These are phyloP conservation scores for Bombus difficillimus DNA, from an alignment of 1,140 invertebrate genomes.

Conservation along the genomic window DNA sequence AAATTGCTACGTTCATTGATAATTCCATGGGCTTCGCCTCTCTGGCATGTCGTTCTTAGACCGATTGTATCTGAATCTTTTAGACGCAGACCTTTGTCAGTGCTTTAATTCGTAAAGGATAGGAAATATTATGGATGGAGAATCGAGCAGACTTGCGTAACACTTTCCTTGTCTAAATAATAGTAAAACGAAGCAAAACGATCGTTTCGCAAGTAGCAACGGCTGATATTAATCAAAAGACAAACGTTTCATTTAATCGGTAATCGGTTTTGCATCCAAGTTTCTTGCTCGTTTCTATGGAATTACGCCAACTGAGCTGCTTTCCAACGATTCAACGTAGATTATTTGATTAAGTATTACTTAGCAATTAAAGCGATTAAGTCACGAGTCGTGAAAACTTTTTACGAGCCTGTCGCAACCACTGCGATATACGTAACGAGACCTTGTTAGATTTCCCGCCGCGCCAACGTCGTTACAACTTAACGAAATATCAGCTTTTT, in stretches of 20 bases:
- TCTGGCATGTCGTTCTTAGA: neutral
- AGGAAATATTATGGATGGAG: too few species aligned
- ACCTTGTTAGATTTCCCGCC: neutral
- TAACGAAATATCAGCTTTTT: neutral
- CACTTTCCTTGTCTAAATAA: neutral
- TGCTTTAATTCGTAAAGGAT: too few species aligned
- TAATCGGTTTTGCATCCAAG: neutral
- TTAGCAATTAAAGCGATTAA: slow-evolving; percentile 10
- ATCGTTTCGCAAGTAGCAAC: neutral
- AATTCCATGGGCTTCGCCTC: neutral
- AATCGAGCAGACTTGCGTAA: neutral
- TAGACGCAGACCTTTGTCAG: too few species aligned
- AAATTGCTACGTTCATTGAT: neutral
- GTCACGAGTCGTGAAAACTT: neutral
- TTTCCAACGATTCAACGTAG: neutral
- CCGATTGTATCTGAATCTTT: too few species aligned
- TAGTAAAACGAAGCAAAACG: neutral
- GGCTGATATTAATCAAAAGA: neutral
- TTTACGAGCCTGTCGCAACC: slow-evolving; percentile 15
- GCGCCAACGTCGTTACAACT: neutral
- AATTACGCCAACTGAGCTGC: neutral
- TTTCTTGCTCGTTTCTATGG: neutral
- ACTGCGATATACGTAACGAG: neutral
- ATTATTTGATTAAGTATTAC: slow-evolving; percentile 31
- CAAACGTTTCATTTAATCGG: neutral